phyloP scores from a whole-genome alignment of 2,113 vertebrate species.

The Oreocharis arfaki region DNA sequence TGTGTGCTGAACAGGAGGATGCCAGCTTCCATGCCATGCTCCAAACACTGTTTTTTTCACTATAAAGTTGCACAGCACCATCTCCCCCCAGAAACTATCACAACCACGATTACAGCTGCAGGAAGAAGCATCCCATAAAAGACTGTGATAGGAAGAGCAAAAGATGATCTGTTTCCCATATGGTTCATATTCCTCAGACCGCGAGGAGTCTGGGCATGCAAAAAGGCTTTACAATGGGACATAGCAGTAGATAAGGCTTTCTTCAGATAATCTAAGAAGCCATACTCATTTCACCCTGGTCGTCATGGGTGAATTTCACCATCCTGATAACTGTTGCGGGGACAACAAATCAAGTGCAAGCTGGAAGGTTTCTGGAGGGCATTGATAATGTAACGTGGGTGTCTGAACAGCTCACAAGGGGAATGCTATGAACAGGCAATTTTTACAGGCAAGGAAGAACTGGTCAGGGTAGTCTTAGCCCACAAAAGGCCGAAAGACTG shows the following conservation, averaged over 20 bases:
- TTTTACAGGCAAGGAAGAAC: not conserved
- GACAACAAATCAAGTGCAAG: not conserved
- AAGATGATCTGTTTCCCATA: not conserved
- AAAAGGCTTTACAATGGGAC: not conserved
- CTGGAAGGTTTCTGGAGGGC: not conserved
- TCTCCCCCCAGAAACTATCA: not conserved
- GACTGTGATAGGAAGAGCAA: not conserved
- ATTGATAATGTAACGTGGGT: fast-evolving
- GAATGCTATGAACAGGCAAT: not conserved
- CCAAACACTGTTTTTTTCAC: not conserved
- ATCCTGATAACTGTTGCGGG: not conserved
- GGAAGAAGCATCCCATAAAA: not conserved
- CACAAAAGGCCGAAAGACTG: not conserved
- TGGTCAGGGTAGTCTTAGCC: not conserved
- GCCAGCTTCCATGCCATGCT: not conserved
- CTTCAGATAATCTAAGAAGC: not conserved
- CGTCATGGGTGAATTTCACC: not conserved
- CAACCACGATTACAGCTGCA: not conserved
- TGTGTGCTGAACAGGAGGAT: not conserved
- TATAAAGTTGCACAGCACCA: not conserved
- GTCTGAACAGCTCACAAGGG: not conserved
- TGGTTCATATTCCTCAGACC: not conserved
- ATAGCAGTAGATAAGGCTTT: not conserved
- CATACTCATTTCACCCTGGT: not conserved
- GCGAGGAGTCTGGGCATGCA: not conserved